A percentile compares a stretch with the other conserved stretches of the same genome.
These are phyloP conservation scores for Stenopsyche tienmushanensis DNA, from an alignment of 1,140 invertebrate species.

Conservation along the genomic window DNA sequence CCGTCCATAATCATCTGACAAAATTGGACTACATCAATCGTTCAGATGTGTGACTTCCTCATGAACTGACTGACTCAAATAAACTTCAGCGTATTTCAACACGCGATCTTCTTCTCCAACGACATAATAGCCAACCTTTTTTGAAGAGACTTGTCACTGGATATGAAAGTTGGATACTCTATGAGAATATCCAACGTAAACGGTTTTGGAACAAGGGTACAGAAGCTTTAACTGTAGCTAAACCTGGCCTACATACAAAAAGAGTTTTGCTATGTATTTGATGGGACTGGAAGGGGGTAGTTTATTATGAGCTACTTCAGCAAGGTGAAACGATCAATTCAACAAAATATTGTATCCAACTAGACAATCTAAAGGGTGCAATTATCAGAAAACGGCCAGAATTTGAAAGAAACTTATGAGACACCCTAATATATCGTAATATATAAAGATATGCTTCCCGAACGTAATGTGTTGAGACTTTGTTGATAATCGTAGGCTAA, in stretches of 20 bases:
- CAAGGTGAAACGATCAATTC: not conserved
- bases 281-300: not conserved
- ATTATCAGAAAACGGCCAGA: not conserved
- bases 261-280: not conserved
- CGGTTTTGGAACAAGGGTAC: not conserved
- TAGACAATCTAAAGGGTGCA: not conserved
- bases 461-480: too few species aligned
- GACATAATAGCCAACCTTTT: too few species aligned
- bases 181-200: not conserved
- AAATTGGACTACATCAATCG: too few species aligned
- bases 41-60: not conserved
- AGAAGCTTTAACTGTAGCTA: not conserved
- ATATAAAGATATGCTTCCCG: too few species aligned
- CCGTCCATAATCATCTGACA: too few species aligned
- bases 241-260: not conserved
- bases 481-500: too few species aligned
- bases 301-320: not conserved
- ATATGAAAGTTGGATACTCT: not conserved
- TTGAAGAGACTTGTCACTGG: not conserved
- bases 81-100: not conserved
- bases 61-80: not conserved
- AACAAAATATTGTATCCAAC: not conserved
- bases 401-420: not conserved
- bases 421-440: not conserved
- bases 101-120: too few species aligned